Conservation (phyloP, 2,113 vertebrate genomes). For the Cyphomyrus discorhynchus region DNA sequence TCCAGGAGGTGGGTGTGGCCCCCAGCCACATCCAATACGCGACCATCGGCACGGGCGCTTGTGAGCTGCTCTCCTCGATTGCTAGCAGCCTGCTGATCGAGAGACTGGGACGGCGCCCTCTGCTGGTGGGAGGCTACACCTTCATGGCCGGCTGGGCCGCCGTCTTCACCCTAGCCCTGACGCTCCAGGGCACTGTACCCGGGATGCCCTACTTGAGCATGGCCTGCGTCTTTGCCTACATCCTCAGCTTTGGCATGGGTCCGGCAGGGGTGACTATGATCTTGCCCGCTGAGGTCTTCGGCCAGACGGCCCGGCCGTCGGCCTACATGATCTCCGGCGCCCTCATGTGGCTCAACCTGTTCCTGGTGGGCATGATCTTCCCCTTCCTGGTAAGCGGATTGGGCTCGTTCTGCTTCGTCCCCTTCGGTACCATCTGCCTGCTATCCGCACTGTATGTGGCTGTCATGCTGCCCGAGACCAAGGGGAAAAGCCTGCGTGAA, state of each 20-base stretch:
- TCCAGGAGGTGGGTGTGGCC: slow-evolving; percentile 68
- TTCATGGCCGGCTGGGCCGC: slow-evolving; percentile 72
- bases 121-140: slow-evolving; percentile 71
- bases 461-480: slow-evolving; percentile 79
- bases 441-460: slow-evolving; percentile 58
- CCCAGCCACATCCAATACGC: slow-evolving; percentile 67
- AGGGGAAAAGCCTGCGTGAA: slow-evolving; percentile 76
- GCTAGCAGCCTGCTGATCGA: slow-evolving; percentile 75
- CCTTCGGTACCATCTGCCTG: slow-evolving; percentile 71
- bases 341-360: slow-evolving; percentile 73
- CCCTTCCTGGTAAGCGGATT: slow-evolving; percentile 71
- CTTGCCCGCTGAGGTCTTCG: slow-evolving; percentile 77
- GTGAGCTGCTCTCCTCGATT: slow-evolving; percentile 64
- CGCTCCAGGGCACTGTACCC: slow-evolving; percentile 60
- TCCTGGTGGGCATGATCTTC: slow-evolving; percentile 71
- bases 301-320: slow-evolving; percentile 72
- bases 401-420: slow-evolving; percentile 71
- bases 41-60: slow-evolving; percentile 72
- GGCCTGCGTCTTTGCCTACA: slow-evolving; percentile 77
- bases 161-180: slow-evolving; percentile 70
- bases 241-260: slow-evolving; percentile 86
- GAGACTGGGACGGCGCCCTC: slow-evolving; percentile 56
- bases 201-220: slow-evolving; percentile 81
- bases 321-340: slow-evolving; percentile 78
- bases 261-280: slow-evolving; percentile 82